Evolutionary conservation across 2,888 invertebrate species (phyloP).

Genomic region (Apamea sordens): DNA sequence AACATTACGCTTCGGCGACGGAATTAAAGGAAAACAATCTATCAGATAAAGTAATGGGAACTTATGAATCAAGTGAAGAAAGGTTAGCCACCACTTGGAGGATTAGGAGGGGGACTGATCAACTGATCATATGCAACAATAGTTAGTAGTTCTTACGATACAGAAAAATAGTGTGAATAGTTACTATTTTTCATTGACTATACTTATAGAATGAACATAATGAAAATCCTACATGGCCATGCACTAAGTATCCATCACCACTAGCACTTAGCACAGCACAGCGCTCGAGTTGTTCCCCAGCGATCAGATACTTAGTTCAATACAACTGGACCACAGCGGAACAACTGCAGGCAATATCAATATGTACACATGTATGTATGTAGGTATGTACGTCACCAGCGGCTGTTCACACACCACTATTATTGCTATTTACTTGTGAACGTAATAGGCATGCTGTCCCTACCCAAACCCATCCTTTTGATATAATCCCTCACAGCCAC

Average conservation of each 20-base stretch:
- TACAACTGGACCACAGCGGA: neutral
- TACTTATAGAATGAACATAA: neutral
- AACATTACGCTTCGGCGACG: constrained; percentile 17
- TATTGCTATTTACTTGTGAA: neutral
- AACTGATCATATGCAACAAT: neutral
- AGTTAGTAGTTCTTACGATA: neutral
- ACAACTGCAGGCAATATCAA: too few species aligned
- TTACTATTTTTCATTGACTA: neutral
- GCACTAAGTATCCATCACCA: neutral
- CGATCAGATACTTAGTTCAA: neutral
- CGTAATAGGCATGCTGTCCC: neutral
- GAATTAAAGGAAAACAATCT: constrained; percentile 46
- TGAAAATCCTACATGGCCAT: neutral
- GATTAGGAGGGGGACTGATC: neutral
- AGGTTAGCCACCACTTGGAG: neutral
- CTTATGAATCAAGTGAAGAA: constrained; percentile 12
- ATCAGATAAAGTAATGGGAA: constrained; percentile 3
- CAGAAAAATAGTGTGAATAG: neutral
- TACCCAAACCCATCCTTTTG: neutral
- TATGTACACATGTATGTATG: neutral
- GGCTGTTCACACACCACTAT: neutral
- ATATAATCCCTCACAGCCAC: neutral
- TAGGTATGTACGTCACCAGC: too few species aligned
- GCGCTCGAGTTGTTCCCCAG: too few species aligned
- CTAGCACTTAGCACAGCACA: neutral